phyloP scores from a whole-genome alignment of 1,140 invertebrate species.

The Drosophila grimshawi region DNA sequence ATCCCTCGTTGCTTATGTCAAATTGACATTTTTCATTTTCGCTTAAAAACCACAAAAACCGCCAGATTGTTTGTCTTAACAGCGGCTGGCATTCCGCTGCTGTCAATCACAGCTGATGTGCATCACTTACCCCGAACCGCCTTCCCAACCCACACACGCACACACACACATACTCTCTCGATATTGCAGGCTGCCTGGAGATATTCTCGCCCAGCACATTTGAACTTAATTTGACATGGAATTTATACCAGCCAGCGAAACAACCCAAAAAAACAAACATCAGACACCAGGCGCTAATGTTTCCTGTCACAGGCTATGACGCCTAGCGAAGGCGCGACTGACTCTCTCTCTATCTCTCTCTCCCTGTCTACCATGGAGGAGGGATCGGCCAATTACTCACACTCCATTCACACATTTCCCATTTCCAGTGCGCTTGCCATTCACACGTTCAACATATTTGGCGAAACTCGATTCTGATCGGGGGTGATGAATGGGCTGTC shows the following conservation, averaged over 20 bases:
- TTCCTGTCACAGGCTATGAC: slow-evolving; percentile 53
- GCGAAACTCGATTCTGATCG: slow-evolving; percentile 36
- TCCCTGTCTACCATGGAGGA: background rate
- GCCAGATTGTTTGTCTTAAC: slow-evolving; percentile 76
- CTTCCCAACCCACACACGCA: too few relatives aligned
- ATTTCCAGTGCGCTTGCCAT: slow-evolving; percentile 30
- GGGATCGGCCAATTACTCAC: slow-evolving; percentile 62
- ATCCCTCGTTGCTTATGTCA: slow-evolving; percentile 57
- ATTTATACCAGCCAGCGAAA: slow-evolving; percentile 40
- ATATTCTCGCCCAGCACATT: slow-evolving; percentile 46
- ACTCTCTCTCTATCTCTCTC: background rate
- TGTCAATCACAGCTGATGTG: slow-evolving; percentile 67
- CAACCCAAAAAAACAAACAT: slow-evolving; percentile 11
- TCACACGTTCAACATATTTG: slow-evolving; percentile 52
- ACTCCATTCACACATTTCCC: slow-evolving; percentile 4
- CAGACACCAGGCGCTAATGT: slow-evolving; percentile 61
- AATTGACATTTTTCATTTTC: slow-evolving; percentile 71
- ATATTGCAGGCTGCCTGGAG: slow-evolving; percentile 1
- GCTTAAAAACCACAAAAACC: slow-evolving; percentile 64
- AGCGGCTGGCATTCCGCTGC: slow-evolving; percentile 48
- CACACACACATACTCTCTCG: too few relatives aligned
- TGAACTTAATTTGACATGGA: slow-evolving; percentile 64
- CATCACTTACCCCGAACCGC: background rate
- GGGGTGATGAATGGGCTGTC: slow-evolving; percentile 74
- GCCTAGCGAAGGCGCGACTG: slow-evolving; percentile 1